Evolutionary conservation across 1,140 invertebrate species (phyloP), one percentile per base, ranked within the genome.

Genomic region (Drosophila nasuta): DNA sequence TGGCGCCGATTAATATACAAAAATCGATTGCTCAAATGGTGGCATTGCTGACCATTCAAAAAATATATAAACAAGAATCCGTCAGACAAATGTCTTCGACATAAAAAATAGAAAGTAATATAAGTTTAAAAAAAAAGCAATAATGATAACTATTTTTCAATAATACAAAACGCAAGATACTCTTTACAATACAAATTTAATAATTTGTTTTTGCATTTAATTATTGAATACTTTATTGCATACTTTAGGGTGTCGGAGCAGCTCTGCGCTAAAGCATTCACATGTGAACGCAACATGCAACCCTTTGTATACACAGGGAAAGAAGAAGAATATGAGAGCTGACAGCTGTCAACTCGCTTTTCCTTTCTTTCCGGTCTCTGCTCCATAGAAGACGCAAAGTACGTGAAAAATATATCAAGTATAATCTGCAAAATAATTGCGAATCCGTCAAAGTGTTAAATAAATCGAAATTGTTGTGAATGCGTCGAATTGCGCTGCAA

Each of bases 341-440:
- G 76, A 85, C 79, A 81, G 76, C 83, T 86, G 89, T 89, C 89
- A 82, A 57, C 68, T 81, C 68, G 75, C 75, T 86, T 89, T 92
- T 92, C 87, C 83, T 91, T 92, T 91, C 87, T 92, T 92, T 92
- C 91, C 91, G 91, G 91, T 92, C 79, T 82, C 81, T 80, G 90
- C 86, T 79, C 71, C 75, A 80, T 75, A 79, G 77, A 91, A 91
- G 91, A 89, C 83, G 85, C 79, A 91, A 91, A 91, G 87, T 92
- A 92, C 79, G 91, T 92, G 77, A 81, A 77, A 74, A 70, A 8
- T 38, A 38, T 69, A 45, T 30, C n/a, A 11, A 82, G 85, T 76
- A 66, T 70, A 85, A 90, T 89, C 69, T 80, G 58, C 28, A 59
- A 81, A 77, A 80, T 79, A 62, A 75, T 69, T 49, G 73, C 46